phyloP scores from a whole-genome alignment of 2,888 invertebrate species.

The Ashinkailepas kermadecensis region DNA sequence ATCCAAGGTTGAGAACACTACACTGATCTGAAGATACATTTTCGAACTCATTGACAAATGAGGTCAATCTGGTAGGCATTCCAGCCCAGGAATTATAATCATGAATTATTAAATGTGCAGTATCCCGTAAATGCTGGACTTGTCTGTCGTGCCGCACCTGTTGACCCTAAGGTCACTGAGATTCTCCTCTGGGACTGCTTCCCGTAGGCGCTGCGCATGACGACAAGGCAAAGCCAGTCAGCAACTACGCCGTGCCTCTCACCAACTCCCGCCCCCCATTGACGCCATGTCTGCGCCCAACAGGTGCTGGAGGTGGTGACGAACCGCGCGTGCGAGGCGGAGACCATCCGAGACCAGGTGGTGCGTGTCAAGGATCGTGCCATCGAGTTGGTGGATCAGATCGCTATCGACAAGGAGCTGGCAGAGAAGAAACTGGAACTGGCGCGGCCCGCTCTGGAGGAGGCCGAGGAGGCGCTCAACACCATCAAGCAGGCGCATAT shows the following conservation, averaged over 20 bases:
- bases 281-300: background rate
- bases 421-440: constrained; percentile 91
- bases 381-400: constrained; percentile 71
- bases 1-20: too few species aligned
- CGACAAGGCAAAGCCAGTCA: too few species aligned
- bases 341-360: constrained; percentile 90
- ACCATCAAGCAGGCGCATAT: constrained; percentile 97
- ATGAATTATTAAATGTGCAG: too few species aligned
- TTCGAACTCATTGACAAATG: too few species aligned
- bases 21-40: too few species aligned
- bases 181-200: background rate
- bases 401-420: constrained; percentile 78
- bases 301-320: constrained; percentile 71
- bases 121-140: too few species aligned
- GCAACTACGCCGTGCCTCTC: too few species aligned
- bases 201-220: too few species aligned
- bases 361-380: constrained; percentile 94
- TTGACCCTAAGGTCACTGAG: background rate
- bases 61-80: too few species aligned
- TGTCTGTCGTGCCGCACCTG: background rate
- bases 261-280: too few species aligned
- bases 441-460: constrained; percentile 89
- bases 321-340: constrained; percentile 87
- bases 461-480: constrained; percentile 88
- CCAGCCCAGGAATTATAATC: too few species aligned